A percentile compares a stretch with the other conserved stretches of the same genome.
Conservation (phyloP, 2,797 vertebrate species). For the Masticophis lateralis region DNA sequence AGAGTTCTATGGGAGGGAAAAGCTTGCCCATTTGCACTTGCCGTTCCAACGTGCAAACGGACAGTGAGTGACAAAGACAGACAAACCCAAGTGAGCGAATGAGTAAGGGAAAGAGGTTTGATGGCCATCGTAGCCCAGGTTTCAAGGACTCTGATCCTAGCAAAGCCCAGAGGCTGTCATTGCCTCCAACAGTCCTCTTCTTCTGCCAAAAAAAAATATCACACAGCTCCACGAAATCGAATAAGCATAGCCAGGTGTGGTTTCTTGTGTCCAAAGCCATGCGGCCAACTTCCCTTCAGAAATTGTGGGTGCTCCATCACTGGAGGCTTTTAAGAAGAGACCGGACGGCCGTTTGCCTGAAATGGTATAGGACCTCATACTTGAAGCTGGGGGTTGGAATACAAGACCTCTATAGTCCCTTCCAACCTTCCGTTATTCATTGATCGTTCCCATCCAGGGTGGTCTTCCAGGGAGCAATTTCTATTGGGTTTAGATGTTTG, state of each 20-base stretch:
- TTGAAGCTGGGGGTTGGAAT: too few species aligned
- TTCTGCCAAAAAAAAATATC: background rate
- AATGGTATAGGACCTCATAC: background rate
- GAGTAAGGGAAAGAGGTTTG: background rate
- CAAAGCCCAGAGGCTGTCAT: background rate
- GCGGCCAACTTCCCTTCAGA: too few species aligned
- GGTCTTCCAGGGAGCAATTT: background rate
- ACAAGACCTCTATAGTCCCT: background rate
- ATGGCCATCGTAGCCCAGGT: background rate
- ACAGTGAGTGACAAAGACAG: background rate
- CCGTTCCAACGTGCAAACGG: background rate
- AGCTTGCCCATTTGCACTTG: background rate
- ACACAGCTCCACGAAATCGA: background rate
- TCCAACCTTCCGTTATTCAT: background rate
- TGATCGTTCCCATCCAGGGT: background rate
- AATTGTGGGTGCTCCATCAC: rapidly evolving
- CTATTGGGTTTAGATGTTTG: background rate
- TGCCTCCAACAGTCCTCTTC: background rate
- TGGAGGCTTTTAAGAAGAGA: background rate
- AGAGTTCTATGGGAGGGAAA: too few species aligned
- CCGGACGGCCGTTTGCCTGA: background rate
- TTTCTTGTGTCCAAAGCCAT: background rate
- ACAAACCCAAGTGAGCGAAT: background rate
- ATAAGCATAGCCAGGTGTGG: background rate
- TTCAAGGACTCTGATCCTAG: background rate